phyloP scores from a whole-genome alignment of 1,140 invertebrate genomes.

The Venustaconcha ellipsiformis region DNA sequence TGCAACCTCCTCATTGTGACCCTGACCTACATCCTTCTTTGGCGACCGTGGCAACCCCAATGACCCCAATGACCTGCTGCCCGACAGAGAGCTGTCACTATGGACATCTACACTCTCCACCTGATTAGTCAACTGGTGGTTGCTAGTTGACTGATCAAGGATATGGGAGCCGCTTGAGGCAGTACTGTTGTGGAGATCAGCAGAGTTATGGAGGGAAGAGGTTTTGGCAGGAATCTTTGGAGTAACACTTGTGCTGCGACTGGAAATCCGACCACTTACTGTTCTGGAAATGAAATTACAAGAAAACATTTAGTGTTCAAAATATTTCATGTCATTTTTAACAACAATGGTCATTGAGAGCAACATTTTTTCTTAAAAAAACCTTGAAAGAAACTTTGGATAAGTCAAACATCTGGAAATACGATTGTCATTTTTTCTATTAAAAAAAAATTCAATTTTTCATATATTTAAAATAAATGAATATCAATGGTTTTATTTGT shows the following conservation, averaged over 20 bases:
- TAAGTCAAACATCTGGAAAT: no score
- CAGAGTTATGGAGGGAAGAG: conserved; percentile 53
- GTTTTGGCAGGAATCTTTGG: conserved; percentile 61
- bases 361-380: no score
- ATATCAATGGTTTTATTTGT: no score
- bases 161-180: conserved; percentile 67
- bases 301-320: no score
- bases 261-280: conserved; percentile 62
- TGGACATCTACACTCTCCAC: conserved; percentile 61
- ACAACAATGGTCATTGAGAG: no score
- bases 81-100: conserved; percentile 64
- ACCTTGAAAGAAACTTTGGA: no score
- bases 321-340: no score
- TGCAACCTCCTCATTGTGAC: conserved; percentile 23
- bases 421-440: no score
- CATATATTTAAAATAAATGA: no score
- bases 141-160: conserved; percentile 40
- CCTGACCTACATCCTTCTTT: conserved; percentile 36
- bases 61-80: conserved; percentile 58
- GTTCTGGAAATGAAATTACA: conserved; percentile 52
- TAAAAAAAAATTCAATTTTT: no score
- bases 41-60: conserved; percentile 38
- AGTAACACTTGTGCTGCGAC: conserved; percentile 64
- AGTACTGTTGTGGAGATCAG: conserved; percentile 60
- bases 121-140: conserved; percentile 25